phyloP scores from a whole-genome alignment of 2,888 invertebrate genomes.

The Lepidochrysops patricia region DNA sequence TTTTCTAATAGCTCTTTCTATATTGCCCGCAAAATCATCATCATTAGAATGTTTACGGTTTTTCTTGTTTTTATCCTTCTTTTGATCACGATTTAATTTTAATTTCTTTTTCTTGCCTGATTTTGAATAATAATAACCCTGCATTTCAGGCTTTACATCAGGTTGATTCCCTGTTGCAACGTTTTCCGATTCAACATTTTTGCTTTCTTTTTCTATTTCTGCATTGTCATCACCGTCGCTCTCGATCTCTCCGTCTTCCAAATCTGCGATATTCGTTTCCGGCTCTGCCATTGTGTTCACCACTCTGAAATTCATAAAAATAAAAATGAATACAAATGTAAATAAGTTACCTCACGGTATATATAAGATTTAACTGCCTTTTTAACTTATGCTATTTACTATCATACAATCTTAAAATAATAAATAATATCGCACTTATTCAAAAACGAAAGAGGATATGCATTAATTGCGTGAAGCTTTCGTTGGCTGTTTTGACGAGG shows the following conservation, averaged over 20 bases:
- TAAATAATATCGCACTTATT: too few relatives aligned
- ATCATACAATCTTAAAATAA: too few relatives aligned
- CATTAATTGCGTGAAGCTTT: too few relatives aligned
- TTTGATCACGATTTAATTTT: constrained; percentile 59
- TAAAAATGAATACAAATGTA: constrained; percentile 9
- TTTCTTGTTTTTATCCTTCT: constrained; percentile 69
- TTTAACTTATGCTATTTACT: too few relatives aligned
- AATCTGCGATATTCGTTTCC: constrained; percentile 69
- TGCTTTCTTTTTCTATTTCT: constrained; percentile 38
- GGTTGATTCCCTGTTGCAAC: constrained; percentile 25
- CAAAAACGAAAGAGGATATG: too few relatives aligned
- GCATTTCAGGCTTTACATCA: constrained; percentile 36
- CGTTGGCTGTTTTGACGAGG: too few relatives aligned
- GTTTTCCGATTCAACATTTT: constrained; percentile 32
- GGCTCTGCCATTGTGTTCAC: constrained; percentile 49
- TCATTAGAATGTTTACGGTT: constrained; percentile 60
- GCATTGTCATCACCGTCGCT: constrained; percentile 67
- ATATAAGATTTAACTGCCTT: too few relatives aligned
- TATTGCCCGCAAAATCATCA: constrained; percentile 86
- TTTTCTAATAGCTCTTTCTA: constrained; percentile 85
- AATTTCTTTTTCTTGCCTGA: constrained; percentile 71
- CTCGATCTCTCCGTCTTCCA: constrained; percentile 92
- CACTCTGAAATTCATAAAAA: constrained; percentile 51
- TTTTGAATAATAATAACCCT: constrained; percentile 51
- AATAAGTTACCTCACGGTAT: constrained; percentile 24